Percentiles rank a stretch among this genome's conserved stretches.
phyloP scores from a whole-genome alignment of 1,140 invertebrate species.

The Nylanderia fulva region DNA sequence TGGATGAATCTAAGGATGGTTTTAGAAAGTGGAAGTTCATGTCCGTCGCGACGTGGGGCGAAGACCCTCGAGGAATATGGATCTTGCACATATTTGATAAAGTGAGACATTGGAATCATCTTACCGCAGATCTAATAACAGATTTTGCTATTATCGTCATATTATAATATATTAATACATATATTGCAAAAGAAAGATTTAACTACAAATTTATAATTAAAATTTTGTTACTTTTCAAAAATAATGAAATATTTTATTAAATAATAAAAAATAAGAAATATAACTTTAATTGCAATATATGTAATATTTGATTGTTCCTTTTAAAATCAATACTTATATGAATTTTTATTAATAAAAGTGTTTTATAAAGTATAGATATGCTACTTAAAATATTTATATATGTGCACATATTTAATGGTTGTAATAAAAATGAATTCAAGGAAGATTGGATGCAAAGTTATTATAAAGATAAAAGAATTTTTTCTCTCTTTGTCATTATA shows the following conservation, averaged over 20 bases:
- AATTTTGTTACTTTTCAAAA: not conserved
- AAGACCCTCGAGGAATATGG: constrained; percentile 93
- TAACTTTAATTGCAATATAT: not conserved
- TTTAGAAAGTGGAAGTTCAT: constrained; percentile 95
- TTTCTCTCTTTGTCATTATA: constrained; percentile 1
- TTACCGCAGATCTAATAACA: not conserved
- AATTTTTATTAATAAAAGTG: not conserved
- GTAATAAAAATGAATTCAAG: constrained; percentile 12
- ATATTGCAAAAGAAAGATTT: not conserved
- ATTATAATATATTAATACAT: not conserved
- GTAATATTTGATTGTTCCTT: not conserved
- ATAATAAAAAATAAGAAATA: not conserved
- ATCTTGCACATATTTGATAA: constrained; percentile 88
- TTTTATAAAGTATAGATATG: not conserved
- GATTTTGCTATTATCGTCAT: not conserved
- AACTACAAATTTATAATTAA: not conserved
- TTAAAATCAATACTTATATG: not conserved
- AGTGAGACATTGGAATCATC: constrained; percentile 81
- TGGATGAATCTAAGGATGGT: constrained; percentile 90
- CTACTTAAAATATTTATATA: not conserved
- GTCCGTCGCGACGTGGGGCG: constrained; percentile 97
- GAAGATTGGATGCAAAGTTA: not conserved
- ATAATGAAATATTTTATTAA: not conserved
- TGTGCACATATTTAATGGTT: not conserved
- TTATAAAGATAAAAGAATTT: no score